Conservation (phyloP, 2,888 invertebrate genomes). For the Oeneis ivallda region DNA sequence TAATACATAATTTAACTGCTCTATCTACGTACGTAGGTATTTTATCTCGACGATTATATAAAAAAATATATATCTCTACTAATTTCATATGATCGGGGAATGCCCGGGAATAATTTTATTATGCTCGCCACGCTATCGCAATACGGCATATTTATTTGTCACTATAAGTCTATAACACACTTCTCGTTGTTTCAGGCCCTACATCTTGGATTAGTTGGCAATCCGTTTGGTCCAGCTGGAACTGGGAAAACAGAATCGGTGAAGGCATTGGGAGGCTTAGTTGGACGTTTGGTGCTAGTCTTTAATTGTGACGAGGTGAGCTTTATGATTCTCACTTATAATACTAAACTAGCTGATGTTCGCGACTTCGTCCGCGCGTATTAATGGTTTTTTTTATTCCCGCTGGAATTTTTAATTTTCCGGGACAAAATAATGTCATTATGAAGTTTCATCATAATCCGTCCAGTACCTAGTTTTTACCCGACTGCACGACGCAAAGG, state of each 20-base stretch:
- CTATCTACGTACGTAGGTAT: no score
- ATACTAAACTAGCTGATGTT: no score
- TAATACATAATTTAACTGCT: no score
- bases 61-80: background rate
- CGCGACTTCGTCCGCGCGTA: no score
- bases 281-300: slow-evolving; percentile 96
- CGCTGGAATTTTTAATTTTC: no score
- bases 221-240: slow-evolving; percentile 99
- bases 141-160: background rate
- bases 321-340: no score
- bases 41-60: background rate
- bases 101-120: background rate
- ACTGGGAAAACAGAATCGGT: slow-evolving; percentile 99
- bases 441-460: no score
- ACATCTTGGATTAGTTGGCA: slow-evolving; percentile 97
- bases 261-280: slow-evolving; percentile 93
- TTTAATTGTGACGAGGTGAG: slow-evolving; percentile 97
- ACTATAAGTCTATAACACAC: background rate
- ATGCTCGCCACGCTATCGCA: background rate
- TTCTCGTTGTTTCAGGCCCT: slow-evolving; percentile 84
- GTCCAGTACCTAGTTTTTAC: no score
- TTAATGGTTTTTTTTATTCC: no score
- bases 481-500: no score
- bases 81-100: background rate
- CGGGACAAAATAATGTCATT: no score